phyloP scores from a whole-genome alignment of 2,888 invertebrate species.

The Conus canariensis region DNA sequence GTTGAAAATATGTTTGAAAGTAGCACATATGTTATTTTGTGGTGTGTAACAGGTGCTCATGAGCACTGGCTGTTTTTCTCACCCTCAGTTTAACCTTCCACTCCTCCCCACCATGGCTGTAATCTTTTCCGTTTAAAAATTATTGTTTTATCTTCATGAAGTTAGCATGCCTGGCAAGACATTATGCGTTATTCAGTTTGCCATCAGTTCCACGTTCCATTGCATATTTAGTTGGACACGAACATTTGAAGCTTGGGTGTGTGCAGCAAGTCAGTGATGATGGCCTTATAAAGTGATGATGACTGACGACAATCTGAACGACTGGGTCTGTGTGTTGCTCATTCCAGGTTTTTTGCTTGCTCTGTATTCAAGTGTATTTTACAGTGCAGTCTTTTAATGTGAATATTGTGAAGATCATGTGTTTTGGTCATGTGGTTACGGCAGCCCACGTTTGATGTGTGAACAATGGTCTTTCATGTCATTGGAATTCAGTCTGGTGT shows the following conservation, averaged over 20 bases:
- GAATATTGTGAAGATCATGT: not conserved
- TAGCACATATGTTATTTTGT: too few relatives aligned
- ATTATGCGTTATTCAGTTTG: too few relatives aligned
- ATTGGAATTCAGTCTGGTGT: not conserved
- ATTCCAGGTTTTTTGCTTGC: not conserved
- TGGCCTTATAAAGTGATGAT: not conserved
- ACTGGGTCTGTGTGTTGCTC: not conserved
- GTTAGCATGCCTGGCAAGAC: too few relatives aligned
- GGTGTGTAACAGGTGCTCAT: too few relatives aligned
- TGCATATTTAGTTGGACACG: too few relatives aligned
- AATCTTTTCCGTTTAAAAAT: too few relatives aligned
- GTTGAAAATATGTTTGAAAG: too few relatives aligned
- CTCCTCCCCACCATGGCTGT: too few relatives aligned
- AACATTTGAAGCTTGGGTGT: not conserved
- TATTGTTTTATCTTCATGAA: too few relatives aligned
- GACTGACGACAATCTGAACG: not conserved
- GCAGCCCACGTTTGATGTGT: constrained; percentile 8
- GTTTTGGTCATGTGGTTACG: not conserved
- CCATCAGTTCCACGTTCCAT: too few relatives aligned
- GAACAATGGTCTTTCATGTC: constrained; percentile 12
- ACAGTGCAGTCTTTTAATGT: not conserved
- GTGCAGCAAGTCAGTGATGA: not conserved
- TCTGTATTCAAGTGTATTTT: not conserved
- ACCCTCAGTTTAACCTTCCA: too few relatives aligned
- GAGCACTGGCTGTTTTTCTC: too few relatives aligned